phyloP scores from a whole-genome alignment of 2,113 vertebrate species.

The Pteruthius melanotis region DNA sequence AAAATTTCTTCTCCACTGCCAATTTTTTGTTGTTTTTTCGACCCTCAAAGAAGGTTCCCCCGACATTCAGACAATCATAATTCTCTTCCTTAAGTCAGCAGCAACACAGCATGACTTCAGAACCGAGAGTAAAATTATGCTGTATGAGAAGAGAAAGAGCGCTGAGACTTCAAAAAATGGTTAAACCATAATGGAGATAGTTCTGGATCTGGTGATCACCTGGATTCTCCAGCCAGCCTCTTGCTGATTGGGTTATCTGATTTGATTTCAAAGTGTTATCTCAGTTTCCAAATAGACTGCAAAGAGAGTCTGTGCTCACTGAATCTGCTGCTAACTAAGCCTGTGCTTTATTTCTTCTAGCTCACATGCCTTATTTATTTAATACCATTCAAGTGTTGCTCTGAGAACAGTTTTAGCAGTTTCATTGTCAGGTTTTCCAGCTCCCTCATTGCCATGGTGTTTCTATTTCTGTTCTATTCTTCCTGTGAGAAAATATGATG shows the following conservation, averaged over 20 bases:
- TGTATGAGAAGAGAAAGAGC: not conserved
- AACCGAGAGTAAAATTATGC: not conserved
- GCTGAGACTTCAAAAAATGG: not conserved
- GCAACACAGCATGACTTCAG: not conserved
- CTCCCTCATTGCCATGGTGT: not conserved
- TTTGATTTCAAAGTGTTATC: not conserved
- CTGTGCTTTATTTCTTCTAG: not conserved
- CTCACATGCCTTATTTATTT: not conserved
- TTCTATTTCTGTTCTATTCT: not conserved
- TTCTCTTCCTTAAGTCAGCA: not conserved
- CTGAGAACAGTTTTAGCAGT: not conserved
- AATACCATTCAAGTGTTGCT: not conserved
- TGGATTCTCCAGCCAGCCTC: not conserved
- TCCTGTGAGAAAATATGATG: not conserved
- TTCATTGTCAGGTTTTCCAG: not conserved
- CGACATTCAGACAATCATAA: not conserved
- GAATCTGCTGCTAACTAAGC: not conserved
- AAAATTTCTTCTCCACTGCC: not conserved
- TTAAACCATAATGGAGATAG: not conserved
- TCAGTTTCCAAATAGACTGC: not conserved
- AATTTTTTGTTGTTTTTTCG: not conserved
- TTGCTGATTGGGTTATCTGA: not conserved
- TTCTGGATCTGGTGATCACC: not conserved
- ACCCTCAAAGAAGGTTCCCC: not conserved
- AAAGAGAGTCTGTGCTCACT: not conserved